Evolutionary conservation across 2,113 vertebrate genomes (phyloP).

Genomic region (Struthidea cinerea): DNA sequence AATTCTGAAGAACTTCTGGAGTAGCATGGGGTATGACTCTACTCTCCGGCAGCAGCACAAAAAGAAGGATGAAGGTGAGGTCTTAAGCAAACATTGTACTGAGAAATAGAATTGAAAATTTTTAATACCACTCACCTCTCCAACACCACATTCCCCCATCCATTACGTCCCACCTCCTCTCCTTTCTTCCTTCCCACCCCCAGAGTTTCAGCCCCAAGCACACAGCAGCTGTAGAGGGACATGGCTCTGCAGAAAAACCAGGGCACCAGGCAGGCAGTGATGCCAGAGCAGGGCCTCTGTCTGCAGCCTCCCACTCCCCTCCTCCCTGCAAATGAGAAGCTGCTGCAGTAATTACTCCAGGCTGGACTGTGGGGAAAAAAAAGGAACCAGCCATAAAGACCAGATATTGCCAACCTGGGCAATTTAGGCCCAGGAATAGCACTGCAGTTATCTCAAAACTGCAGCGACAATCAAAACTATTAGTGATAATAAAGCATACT

Average conservation of each 20-base stretch:
- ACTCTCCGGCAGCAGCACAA: not conserved
- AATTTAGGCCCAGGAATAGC: not conserved
- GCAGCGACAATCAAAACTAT: not conserved
- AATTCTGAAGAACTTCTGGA: not conserved
- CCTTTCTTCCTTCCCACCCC: not conserved
- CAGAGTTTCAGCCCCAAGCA: not conserved
- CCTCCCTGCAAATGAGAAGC: not conserved
- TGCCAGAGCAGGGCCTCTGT: not conserved
- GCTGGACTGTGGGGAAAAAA: not conserved
- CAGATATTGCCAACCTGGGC: not conserved
- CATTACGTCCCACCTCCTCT: not conserved
- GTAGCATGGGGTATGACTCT: not conserved
- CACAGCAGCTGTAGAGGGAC: not conserved
- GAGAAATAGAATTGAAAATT: not conserved
- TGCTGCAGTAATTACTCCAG: not conserved
- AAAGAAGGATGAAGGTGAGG: not conserved
- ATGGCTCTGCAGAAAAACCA: not conserved
- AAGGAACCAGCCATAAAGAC: not conserved
- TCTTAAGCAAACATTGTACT: not conserved
- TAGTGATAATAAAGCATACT: not conserved
- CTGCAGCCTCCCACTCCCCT: not conserved
- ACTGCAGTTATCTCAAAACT: not conserved
- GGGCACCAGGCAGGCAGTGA: not conserved
- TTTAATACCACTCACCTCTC: not conserved
- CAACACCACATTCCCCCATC: not conserved